Conservation (phyloP, 2,113 vertebrate genomes). For the Ammodytes marinus region DNA sequence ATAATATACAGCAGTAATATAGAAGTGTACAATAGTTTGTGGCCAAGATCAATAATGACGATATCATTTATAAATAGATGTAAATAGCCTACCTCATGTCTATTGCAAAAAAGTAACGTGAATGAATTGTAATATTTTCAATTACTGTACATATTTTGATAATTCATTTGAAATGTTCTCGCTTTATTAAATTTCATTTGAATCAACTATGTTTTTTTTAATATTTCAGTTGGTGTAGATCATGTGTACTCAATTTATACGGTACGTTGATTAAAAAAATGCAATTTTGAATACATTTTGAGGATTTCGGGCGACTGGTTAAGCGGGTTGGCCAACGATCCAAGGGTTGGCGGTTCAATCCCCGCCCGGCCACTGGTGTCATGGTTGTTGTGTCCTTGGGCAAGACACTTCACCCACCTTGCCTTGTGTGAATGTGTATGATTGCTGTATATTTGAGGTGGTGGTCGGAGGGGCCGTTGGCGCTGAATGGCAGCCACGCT, state of each 20-base stretch:
- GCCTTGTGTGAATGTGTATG: no score
- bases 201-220: constrained; percentile 7
- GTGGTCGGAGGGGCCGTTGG: no score
- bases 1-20: background rate
- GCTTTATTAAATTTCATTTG: background rate
- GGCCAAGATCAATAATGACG: constrained; percentile 3
- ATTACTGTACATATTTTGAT: constrained; percentile 35
- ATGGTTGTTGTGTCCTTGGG: no score
- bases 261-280: constrained; percentile 36
- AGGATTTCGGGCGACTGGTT: no score
- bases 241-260: constrained; percentile 27
- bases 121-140: constrained; percentile 28
- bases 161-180: background rate
- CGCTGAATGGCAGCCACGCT: no score
- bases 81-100: background rate
- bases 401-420: no score
- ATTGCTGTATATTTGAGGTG: no score
- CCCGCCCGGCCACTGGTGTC: no score
- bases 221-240: constrained; percentile 15
- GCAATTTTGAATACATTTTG: background rate
- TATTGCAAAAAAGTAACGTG: constrained; percentile 14
- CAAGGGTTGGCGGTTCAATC: no score
- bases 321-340: no score
- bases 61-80: constrained; percentile 2
- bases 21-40: background rate